phyloP scores from a whole-genome alignment of 2,113 vertebrate species.

The Himantopus leucocephalus region DNA sequence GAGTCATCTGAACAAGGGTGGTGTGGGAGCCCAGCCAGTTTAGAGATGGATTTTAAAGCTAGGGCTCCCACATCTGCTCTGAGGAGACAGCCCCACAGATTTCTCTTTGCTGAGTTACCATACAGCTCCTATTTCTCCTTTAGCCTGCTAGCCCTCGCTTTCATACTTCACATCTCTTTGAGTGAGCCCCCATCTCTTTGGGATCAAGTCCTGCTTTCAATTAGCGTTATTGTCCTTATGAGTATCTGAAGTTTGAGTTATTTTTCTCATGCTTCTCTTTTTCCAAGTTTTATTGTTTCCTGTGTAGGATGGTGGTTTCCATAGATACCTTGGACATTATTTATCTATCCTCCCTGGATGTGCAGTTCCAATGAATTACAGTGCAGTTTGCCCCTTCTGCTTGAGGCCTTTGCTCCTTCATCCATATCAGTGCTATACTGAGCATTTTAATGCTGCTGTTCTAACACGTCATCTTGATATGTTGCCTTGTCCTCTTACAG shows the following conservation, averaged over 20 bases:
- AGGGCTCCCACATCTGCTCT: not conserved
- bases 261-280: not conserved
- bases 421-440: not conserved
- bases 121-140: not conserved
- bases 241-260: not conserved
- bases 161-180: not conserved
- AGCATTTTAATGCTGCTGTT: not conserved
- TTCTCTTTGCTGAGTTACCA: not conserved
- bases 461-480: not conserved
- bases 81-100: not conserved
- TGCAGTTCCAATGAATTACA: not conserved
- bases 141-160: not conserved
- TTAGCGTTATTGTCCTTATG: not conserved
- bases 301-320: slow-evolving; percentile 18
- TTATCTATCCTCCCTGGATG: not conserved
- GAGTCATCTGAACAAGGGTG: not conserved
- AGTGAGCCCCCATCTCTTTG: not conserved
- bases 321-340: slow-evolving; percentile 4
- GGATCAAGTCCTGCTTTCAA: not conserved
- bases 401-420: not conserved
- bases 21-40: not conserved
- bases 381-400: not conserved
- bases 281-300: slow-evolving; percentile 29
- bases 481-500: not conserved
- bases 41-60: not conserved